phyloP scores from a whole-genome alignment of 2,113 vertebrate genomes.

The Haemorhous mexicanus region DNA sequence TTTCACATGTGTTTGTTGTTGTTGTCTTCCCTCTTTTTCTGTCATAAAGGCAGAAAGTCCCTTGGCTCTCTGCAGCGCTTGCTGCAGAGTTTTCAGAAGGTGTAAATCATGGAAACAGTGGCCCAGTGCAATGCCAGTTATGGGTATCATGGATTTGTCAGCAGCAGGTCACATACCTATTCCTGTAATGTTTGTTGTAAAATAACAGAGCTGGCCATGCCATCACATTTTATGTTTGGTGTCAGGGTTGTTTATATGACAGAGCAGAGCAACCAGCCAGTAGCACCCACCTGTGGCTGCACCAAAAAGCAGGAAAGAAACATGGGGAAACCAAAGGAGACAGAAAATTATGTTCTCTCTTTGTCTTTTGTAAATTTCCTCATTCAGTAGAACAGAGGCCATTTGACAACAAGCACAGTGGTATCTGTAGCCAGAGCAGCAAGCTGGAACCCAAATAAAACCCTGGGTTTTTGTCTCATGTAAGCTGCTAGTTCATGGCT shows the following conservation, averaged over 20 bases:
- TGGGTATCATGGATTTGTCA: background rate
- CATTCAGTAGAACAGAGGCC: background rate
- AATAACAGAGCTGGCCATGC: background rate
- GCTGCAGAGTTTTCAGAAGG: background rate
- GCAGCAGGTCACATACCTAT: background rate
- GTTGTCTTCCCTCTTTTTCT: background rate
- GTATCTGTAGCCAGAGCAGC: background rate
- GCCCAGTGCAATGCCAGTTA: background rate
- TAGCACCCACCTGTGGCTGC: background rate
- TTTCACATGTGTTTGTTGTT: background rate
- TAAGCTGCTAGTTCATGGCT: background rate
- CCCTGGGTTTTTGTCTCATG: background rate
- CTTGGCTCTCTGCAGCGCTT: background rate
- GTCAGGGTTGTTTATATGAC: background rate
- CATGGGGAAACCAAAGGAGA: accelerated
- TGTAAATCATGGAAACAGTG: background rate
- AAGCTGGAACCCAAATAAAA: background rate
- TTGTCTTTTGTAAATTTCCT: background rate
- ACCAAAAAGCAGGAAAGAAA: background rate
- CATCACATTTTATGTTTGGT: background rate
- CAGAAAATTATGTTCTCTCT: background rate
- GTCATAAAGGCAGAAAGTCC: background rate
- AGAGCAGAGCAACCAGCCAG: background rate
- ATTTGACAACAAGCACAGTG: background rate
- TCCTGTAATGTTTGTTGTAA: background rate